A percentile compares a stretch with the other conserved stretches of the same genome.
Evolutionary conservation across 2,113 vertebrate species (phyloP).

Genomic region (Grammomys dolichurus): DNA sequence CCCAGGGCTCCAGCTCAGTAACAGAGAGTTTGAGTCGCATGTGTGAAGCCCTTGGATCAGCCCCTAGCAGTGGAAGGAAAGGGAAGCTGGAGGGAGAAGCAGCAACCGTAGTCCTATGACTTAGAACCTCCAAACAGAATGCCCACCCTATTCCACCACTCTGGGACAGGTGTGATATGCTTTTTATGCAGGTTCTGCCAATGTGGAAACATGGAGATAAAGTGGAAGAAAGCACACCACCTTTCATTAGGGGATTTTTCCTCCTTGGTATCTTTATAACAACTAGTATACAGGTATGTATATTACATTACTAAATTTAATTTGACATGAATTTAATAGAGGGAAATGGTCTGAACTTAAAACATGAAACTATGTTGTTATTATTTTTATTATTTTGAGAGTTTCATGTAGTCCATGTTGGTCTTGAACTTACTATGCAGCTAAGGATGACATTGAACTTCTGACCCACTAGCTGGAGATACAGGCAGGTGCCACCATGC

Average conservation of each 20-base stretch:
- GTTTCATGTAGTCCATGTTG: too few relatives aligned
- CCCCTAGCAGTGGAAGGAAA: neutral
- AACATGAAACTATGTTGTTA: neutral
- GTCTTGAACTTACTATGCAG: neutral
- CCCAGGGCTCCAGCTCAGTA: neutral
- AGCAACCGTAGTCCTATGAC: conserved; percentile 2
- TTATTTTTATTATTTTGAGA: neutral
- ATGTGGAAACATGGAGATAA: conserved; percentile 39
- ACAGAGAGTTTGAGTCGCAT: neutral
- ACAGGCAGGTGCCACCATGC: neutral
- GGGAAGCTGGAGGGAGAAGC: conserved; percentile 59
- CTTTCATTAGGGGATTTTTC: conserved; percentile 50
- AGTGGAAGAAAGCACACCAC: conserved; percentile 44
- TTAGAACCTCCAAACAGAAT: conserved; percentile 63
- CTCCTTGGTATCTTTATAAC: conserved; percentile 38
- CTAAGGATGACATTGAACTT: neutral
- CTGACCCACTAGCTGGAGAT: neutral
- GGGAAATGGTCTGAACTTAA: neutral
- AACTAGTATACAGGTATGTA: conserved; percentile 49
- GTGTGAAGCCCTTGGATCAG: neutral
- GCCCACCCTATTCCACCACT: conserved; percentile 6
- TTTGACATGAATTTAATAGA: conserved; percentile 66
- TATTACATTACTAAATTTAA: conserved; percentile 63
- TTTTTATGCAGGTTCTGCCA: conserved; percentile 64
- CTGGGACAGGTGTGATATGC: conserved; percentile 42